Conservation (phyloP, 2,888 invertebrate species). For the Drosophila colorata region DNA sequence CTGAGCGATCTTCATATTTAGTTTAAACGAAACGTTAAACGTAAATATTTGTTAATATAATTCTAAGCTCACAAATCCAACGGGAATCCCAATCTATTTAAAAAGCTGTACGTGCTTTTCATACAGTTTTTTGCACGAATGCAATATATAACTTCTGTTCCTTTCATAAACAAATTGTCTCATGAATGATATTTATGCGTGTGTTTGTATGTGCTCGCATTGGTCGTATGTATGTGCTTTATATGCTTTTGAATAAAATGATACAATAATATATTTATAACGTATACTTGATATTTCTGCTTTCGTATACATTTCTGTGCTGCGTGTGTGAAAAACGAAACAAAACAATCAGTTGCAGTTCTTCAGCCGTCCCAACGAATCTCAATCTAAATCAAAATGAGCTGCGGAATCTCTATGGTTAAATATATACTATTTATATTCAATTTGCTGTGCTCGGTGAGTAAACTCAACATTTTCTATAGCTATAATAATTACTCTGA, state of each 20-base stretch:
- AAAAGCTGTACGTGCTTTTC: constrained; percentile 50
- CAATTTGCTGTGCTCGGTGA: constrained; percentile 92
- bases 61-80: constrained; percentile 38
- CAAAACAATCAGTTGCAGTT: constrained; percentile 57
- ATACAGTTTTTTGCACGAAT: constrained; percentile 23
- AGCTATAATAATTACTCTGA: constrained; percentile 21
- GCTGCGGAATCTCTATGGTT: constrained; percentile 91
- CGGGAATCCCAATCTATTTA: constrained; percentile 27
- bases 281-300: constrained; percentile 41
- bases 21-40: constrained; percentile 33
- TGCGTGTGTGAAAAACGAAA: constrained; percentile 12
- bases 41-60: constrained; percentile 47
- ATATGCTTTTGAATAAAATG: constrained; percentile 48
- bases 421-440: constrained; percentile 94
- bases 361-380: constrained; percentile 46
- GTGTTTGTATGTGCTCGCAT: constrained; percentile 33
- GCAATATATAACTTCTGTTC: neutral
- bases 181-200: constrained; percentile 32
- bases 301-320: constrained; percentile 20
- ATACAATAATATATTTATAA: constrained; percentile 39
- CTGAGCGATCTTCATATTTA: constrained; percentile 38
- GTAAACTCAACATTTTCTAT: constrained; percentile 83
- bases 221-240: constrained; percentile 17
- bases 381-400: constrained; percentile 86
- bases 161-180: neutral